Percentiles rank a stretch among this genome's conserved stretches.
Evolutionary conservation across 2,113 vertebrate species (phyloP).

Genomic region (Corvus moneduloides): DNA sequence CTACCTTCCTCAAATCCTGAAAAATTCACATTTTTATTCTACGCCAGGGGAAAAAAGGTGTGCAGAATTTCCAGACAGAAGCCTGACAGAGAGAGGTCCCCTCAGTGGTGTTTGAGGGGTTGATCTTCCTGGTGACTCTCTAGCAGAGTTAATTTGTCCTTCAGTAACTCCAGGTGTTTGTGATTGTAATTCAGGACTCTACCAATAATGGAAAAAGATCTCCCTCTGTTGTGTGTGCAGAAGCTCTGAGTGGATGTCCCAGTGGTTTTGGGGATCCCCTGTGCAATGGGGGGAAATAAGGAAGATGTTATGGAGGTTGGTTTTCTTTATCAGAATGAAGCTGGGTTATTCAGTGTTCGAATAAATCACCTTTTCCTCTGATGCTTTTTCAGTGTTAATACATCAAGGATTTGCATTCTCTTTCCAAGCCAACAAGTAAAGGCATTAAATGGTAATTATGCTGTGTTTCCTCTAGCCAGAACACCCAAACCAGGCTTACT

Average conservation of each 20-base stretch:
- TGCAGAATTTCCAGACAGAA: background rate
- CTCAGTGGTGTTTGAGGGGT: background rate
- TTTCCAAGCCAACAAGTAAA: background rate
- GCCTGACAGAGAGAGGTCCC: background rate
- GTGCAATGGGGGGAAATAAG: background rate
- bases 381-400: background rate
- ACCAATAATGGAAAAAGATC: background rate
- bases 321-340: background rate
- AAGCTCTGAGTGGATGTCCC: background rate
- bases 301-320: background rate
- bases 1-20: background rate
- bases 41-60: background rate
- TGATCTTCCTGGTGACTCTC: background rate
- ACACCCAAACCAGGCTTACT: background rate
- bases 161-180: background rate
- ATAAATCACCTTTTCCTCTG: background rate
- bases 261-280: background rate
- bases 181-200: background rate
- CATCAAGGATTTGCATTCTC: background rate
- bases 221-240: background rate
- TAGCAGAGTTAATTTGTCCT: background rate
- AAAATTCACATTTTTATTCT: background rate
- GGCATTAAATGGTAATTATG: background rate
- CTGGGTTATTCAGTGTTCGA: background rate
- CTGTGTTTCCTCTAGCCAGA: background rate